Base-by-base conservation (phyloP, 2,113 vertebrate genomes). In the Larimichthys polyactis region DNA sequence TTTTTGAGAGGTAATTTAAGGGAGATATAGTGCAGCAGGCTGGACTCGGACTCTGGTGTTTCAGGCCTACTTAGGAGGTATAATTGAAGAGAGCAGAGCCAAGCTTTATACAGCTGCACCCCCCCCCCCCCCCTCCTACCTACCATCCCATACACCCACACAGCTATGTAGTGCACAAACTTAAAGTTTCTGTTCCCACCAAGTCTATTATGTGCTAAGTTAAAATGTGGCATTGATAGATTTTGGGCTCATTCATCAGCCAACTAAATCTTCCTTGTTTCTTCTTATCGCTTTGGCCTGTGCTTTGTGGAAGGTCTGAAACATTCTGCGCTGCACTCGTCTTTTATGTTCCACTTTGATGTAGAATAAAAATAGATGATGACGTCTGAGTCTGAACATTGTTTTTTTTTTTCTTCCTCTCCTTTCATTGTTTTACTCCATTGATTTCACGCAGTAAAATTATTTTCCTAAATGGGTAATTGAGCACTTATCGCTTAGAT, bases 381-480 rank as follows among this genome's bases (percentile, higher is more conserved):
- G 62, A 83, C 90, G 75, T 40, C 7, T 82, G 65, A 81, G 65
- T 36, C 77, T 62, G 69, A 78, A 73, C 87, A 59, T 65, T 79
- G 54, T 54, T 22, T 49, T 48, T 78, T 71, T 57, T 64, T 79
- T 36, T 59, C 11, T 59, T 49, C 67, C 63, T 51, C 48, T 66
- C 54, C 63, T n/a, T 63, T 69, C 70, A 40, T 83, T 90, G 85
- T 91, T 86, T 85, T 58, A 79, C 80, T 89, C 65, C 78, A 77
- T 65, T 85, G 81, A 88, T 86, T 90, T 36, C 24, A 71, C 19
- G n/a, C 55, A 63, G n/a, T 27, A 51, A 70, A 88, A 79, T 83
- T 19, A 76, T 89, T 91, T 80, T 70, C 68, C 87, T 81, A 71
- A 86, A 87, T 22, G 79, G 79, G 29, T 81, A 89, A 91, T 90